Percentiles rank a stretch among this genome's conserved stretches.
Conservation (phyloP, 2,888 invertebrate species). For the Sipha maydis region DNA sequence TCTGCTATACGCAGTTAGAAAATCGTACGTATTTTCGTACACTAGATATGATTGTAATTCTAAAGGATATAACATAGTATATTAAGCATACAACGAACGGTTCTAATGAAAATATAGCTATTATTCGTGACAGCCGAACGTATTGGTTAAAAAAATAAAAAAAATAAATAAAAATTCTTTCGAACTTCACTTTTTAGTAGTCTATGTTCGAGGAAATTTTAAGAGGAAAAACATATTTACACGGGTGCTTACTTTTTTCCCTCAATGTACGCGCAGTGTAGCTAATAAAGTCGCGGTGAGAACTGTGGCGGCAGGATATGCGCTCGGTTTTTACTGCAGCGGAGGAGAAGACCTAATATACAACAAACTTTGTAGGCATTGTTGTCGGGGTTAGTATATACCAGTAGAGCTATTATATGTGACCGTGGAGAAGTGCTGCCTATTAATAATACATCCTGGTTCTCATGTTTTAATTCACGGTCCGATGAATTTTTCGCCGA, state of each 20-base stretch:
- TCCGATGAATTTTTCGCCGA: conserved; percentile 42
- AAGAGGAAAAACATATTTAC: not conserved
- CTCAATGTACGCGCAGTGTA: not conserved
- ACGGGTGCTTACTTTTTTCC: not conserved
- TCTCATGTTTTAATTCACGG: conserved; percentile 52
- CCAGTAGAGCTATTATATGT: not conserved
- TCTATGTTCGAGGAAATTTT: not conserved
- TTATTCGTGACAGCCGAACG: not conserved
- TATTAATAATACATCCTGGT: conserved; percentile 53
- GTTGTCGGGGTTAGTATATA: conserved; percentile 19
- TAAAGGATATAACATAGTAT: not conserved
- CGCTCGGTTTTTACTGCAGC: not conserved
- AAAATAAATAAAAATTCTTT: not conserved
- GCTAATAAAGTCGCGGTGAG: not conserved
- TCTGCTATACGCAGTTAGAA: not conserved
- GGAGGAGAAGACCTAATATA: not conserved
- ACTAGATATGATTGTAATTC: not conserved
- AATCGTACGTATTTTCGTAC: not conserved
- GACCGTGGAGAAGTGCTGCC: not conserved
- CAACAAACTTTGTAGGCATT: conserved; percentile 10
- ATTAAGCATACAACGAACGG: not conserved
- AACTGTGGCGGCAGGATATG: conserved; percentile 27
- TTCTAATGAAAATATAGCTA: not conserved
- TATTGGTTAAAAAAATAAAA: not conserved
- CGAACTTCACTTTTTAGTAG: not conserved